Evolutionary conservation across 2,888 invertebrate genomes (phyloP), one percentile per base, ranked within the genome.

Genomic region (Dione vanillae): DNA sequence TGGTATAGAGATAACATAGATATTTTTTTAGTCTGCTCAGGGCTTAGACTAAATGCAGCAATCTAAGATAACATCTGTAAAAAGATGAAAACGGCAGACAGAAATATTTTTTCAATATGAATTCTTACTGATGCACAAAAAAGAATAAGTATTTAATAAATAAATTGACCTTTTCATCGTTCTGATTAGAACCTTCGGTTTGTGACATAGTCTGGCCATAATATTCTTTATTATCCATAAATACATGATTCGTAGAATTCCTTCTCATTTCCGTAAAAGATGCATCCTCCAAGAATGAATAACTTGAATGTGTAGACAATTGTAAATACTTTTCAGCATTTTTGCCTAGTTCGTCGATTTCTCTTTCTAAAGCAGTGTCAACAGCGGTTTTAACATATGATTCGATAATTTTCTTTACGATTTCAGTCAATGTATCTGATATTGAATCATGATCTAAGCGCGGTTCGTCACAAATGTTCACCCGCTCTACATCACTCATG

Each of bases 401-500:
- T 45, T 87, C 85, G 78, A 89, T 80, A 14, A 89, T 85, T 69
- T 85, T 83, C 5, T 78, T 78, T 75, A 88, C 85, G 41, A 81
- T 80, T 72, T 82, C 80, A 70, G 78, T 78, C 45, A 84, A 45
- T 9, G 82, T 62, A 54, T 84, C 83, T 7, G 75, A 56, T 27
- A 41, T 61, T 19, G 19, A 41, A 45, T 41, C 76, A 64, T 52
- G 78, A 74, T 81, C 73, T 56, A 73, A n/a, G 35, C 19, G 62
- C 47, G 75, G 71, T 35, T 87, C 84, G 47, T 77, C 77, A 47
- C 69, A 73, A 52, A 78, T 72, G 58, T 80, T 72, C 10, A 82
- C 78, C 56, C 72, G 80, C 72, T 89, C 88, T 35, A 91, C 86
- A 49, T 90, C 89, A 72, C 90, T 91, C 88, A 91, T 89, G 65